Percentiles rank a stretch among this genome's conserved stretches.
Evolutionary conservation across 2,797 vertebrate species (phyloP).

Genomic region (Morus bassanus): DNA sequence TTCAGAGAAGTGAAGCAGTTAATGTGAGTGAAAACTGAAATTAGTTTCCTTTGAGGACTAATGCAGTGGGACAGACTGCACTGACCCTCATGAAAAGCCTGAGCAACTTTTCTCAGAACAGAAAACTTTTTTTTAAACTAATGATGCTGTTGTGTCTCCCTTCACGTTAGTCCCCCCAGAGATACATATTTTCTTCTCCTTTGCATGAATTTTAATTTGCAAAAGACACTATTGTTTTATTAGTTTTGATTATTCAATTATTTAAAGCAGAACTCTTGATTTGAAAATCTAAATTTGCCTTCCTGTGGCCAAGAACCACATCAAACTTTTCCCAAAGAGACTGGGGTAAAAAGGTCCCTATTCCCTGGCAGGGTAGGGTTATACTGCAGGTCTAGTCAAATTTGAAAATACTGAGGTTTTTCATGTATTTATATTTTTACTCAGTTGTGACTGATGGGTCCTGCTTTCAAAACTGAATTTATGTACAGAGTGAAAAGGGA

Average conservation of each 20-base stretch:
- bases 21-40: slow-evolving; percentile 46
- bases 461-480: neutral
- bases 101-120: neutral
- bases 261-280: neutral
- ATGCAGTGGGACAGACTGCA: slow-evolving; percentile 43
- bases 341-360: neutral
- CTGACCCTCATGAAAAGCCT: slow-evolving; percentile 30
- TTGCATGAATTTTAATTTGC: neutral
- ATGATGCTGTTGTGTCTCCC: neutral
- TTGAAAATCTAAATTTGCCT: neutral
- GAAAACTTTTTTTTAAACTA: neutral
- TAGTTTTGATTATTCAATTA: neutral
- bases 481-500: neutral
- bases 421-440: neutral
- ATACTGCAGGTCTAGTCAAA: neutral
- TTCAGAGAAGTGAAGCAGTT: slow-evolving; percentile 59
- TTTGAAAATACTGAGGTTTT: neutral
- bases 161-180: neutral
- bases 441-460: neutral
- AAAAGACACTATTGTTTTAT: neutral
- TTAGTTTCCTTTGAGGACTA: slow-evolving; percentile 39
- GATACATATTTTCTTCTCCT: neutral
- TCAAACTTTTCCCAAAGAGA: neutral
- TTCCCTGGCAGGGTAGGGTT: neutral
- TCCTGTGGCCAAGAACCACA: neutral